A percentile compares a stretch with the other conserved stretches of the same genome.
Conservation (phyloP, 2,888 invertebrate species). For the Polymixis lichenea region DNA sequence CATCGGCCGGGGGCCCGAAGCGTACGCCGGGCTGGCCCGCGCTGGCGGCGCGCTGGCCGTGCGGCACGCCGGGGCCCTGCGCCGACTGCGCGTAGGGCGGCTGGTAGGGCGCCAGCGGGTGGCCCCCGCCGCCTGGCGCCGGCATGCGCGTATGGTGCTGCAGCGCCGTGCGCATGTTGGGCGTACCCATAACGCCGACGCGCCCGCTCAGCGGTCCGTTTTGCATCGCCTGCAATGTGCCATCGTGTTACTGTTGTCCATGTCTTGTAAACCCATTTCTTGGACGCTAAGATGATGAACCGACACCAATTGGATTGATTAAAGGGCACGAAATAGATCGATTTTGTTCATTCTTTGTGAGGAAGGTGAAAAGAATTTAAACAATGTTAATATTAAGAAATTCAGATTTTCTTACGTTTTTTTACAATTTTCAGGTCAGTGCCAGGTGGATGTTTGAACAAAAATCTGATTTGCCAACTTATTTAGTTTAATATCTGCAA, state of each 20-base stretch:
- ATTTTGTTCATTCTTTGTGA: too few relatives aligned
- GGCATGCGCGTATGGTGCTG: constrained; percentile 77
- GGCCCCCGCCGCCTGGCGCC: constrained; percentile 89
- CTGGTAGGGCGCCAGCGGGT: constrained; percentile 91
- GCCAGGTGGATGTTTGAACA: too few relatives aligned
- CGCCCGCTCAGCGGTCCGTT: constrained; percentile 94
- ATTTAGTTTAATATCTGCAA: too few relatives aligned
- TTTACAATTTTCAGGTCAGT: too few relatives aligned
- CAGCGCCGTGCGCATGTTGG: constrained; percentile 67
- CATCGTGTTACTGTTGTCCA: constrained; percentile 27
- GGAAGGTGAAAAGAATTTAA: too few relatives aligned
- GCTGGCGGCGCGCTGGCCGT: constrained; percentile 86
- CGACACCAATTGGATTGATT: neutral
- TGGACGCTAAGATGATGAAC: neutral
- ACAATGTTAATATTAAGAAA: too few relatives aligned
- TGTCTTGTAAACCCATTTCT: neutral
- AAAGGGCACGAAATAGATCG: too few relatives aligned
- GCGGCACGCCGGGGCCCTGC: constrained; percentile 80
- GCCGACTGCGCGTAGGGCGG: constrained; percentile 90
- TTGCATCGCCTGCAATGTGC: constrained; percentile 91
- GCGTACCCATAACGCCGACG: constrained; percentile 83
- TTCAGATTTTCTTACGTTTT: too few relatives aligned
- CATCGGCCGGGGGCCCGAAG: constrained; percentile 89
- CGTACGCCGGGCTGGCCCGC: constrained; percentile 85
- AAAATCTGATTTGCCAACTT: too few relatives aligned